Evolutionary conservation across 2,113 vertebrate species (phyloP).

Genomic region (Bufo bufo): DNA sequence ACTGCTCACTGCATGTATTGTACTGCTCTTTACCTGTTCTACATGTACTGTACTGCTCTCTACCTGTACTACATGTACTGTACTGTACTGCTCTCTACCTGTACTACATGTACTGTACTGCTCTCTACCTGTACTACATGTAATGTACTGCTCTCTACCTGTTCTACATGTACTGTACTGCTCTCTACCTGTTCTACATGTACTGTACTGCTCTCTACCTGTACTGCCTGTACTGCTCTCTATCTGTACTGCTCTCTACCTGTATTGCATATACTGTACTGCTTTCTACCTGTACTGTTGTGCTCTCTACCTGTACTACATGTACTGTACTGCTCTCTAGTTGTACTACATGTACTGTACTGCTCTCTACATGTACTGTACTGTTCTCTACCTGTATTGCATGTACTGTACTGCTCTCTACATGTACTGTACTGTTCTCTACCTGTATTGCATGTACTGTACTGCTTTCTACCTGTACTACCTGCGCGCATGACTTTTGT

Average conservation of each 20-base stretch:
- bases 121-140: no score
- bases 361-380: not conserved
- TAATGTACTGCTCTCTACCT: not conserved
- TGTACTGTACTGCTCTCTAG: not conserved
- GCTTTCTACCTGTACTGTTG: not conserved
- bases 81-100: not conserved
- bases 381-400: no score
- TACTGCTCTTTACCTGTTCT: no score
- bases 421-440: no score
- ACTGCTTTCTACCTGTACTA: no score
- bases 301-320: not conserved
- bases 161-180: not conserved
- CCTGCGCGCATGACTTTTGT: no score
- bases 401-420: no score
- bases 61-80: not conserved
- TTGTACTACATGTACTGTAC: not conserved
- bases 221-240: no score
- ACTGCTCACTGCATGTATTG: no score
- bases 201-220: not conserved
- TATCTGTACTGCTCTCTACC: no score
- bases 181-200: not conserved
- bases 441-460: no score
- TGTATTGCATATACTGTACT: no score
- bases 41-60: not conserved
- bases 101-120: not conserved